A percentile compares a stretch with the other conserved stretches of the same genome.
Evolutionary conservation across 2,888 invertebrate species (phyloP).

Genomic region (Mythimna loreyi): DNA sequence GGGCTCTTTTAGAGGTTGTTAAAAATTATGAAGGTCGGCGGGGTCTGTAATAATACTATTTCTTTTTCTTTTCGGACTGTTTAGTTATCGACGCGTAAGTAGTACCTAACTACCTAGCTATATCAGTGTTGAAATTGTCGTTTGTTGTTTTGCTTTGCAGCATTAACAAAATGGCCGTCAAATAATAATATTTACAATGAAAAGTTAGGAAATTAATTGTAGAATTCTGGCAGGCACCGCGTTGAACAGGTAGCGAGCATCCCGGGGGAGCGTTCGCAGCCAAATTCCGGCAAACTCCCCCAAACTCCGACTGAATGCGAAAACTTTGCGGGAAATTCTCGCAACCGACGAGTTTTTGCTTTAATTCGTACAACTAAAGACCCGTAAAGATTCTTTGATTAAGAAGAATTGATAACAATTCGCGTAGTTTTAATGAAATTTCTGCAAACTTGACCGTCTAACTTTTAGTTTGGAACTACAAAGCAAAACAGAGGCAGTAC

Average conservation of each 20-base stretch:
- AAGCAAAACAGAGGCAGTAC: constrained; percentile 1
- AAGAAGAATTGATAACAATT: constrained; percentile 61
- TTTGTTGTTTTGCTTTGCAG: constrained; percentile 41
- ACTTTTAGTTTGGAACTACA: constrained; percentile 29
- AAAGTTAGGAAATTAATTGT: constrained; percentile 79
- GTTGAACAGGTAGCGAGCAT: constrained; percentile 71
- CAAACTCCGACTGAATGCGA: constrained; percentile 75
- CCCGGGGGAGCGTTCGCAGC: constrained; percentile 69
- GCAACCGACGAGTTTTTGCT: constrained; percentile 70
- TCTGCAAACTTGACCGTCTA: constrained; percentile 22
- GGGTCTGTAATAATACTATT: not conserved
- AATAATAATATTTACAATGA: constrained; percentile 74
- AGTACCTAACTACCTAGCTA: no score
- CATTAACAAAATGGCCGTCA: constrained; percentile 55
- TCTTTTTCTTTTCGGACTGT: not conserved
- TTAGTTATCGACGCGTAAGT: no score
- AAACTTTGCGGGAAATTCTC: constrained; percentile 75
- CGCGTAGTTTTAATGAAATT: constrained; percentile 57
- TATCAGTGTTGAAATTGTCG: not conserved
- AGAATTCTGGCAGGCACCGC: constrained; percentile 71
- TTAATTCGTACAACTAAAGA: constrained; percentile 69
- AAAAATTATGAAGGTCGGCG: constrained; percentile 30
- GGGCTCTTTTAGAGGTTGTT: constrained; percentile 14
- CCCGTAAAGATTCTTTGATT: constrained; percentile 62
- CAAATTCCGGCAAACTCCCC: constrained; percentile 72